Evolutionary conservation across 2,888 invertebrate genomes (phyloP).

Genomic region (Ectemnius continuus): DNA sequence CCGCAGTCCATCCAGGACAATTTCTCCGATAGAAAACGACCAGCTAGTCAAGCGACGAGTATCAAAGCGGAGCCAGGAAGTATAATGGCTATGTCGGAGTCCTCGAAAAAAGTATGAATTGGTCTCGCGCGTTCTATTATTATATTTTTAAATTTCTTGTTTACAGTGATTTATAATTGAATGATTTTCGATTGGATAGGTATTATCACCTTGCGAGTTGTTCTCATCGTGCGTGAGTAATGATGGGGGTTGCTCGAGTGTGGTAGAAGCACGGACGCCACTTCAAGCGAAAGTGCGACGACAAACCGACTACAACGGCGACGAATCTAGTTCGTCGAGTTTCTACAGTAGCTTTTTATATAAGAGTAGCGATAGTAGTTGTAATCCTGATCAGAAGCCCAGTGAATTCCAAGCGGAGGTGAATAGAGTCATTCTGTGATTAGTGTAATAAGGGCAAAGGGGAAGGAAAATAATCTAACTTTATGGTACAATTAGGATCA

Average conservation of each 20-base stretch:
- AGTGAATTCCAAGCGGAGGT: constrained; percentile 42
- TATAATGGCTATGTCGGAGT: constrained; percentile 80
- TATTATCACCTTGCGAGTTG: constrained; percentile 62
- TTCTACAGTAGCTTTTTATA: constrained; percentile 74
- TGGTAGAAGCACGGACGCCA: constrained; percentile 43
- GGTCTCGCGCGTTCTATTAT: background rate
- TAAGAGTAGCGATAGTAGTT: constrained; percentile 68
- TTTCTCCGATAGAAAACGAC: constrained; percentile 65
- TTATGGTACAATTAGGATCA: background rate
- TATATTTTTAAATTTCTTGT: background rate
- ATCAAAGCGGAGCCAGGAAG: constrained; percentile 81
- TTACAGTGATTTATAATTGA: background rate
- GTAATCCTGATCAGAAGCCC: constrained; percentile 61
- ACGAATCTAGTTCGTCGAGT: constrained; percentile 73
- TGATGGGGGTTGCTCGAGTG: constrained; percentile 64
- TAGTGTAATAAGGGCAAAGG: background rate
- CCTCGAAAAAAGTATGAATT: constrained; percentile 79
- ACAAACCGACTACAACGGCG: constrained; percentile 59
- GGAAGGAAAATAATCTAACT: background rate
- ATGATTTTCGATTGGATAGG: constrained; percentile 43
- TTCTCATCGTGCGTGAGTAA: constrained; percentile 69
- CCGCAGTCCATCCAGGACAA: constrained; percentile 39
- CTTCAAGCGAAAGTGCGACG: constrained; percentile 46
- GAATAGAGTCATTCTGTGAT: constrained; percentile 9
- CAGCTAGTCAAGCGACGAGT: constrained; percentile 80